These are phyloP conservation scores for Cyanoramphus novaezelandiae DNA, from an alignment of 2,113 vertebrate species.

Conservation along the genomic window DNA sequence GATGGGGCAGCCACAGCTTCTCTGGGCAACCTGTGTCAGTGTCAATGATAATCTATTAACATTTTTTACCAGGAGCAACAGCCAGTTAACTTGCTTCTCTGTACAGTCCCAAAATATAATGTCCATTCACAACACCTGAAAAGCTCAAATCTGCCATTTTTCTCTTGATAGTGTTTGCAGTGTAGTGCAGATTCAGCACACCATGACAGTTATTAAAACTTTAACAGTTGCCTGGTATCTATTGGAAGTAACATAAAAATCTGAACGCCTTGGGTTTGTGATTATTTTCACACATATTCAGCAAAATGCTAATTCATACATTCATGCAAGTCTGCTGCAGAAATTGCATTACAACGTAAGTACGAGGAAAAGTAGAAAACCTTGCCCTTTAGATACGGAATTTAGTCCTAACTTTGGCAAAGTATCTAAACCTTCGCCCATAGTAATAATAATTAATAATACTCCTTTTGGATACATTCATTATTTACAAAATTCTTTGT, in stretches of 20 bases:
- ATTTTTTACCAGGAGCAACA: not conserved
- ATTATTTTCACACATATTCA: not conserved
- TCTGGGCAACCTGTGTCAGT: not conserved
- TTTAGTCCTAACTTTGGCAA: not conserved
- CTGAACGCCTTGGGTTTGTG: not conserved
- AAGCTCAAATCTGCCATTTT: not conserved
- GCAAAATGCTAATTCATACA: not conserved
- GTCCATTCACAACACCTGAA: not conserved
- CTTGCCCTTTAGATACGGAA: not conserved
- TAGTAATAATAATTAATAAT: not conserved
- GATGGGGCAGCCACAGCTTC: not conserved
- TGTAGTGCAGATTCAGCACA: not conserved
- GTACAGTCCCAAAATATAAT: not conserved
- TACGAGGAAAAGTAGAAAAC: not conserved
- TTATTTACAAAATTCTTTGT: not conserved
- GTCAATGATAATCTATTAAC: not conserved
- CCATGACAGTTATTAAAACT: not conserved
- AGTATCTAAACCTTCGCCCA: not conserved
- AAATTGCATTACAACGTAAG: not conserved
- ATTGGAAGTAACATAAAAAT: not conserved
- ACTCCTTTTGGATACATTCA: not conserved
- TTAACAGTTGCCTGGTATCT: not conserved
- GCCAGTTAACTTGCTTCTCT: not conserved
- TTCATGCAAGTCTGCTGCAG: not conserved
- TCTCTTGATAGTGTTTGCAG: not conserved